Base-by-base conservation (phyloP, 2,113 vertebrate genomes). In the Oostethus manadensis region DNA sequence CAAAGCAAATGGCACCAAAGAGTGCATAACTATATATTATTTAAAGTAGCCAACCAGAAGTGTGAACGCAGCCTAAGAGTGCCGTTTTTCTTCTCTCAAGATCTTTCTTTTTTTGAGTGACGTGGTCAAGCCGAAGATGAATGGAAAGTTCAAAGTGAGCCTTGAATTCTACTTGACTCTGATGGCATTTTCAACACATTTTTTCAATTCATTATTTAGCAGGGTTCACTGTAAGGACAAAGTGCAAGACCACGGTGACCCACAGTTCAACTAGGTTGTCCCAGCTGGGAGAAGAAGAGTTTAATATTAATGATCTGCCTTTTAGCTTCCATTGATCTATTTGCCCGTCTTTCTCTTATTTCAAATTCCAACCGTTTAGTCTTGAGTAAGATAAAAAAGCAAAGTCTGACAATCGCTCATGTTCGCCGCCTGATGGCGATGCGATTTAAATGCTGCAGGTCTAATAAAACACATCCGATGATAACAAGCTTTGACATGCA, bases 171-270 rank as follows among this genome's bases (percentile, higher is more conserved):
- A 16, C 48, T 9, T 20, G 60, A 64, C 55, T 71, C 53, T 66
- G 15, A 66, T 56, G 68, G 45, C 20, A 8, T 51, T 64, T 33
- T 71, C 15, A 58, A 58, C 58, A 63, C 44, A 54, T 58, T 66
- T 70, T 38, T 62, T 20, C 7, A 35, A 38, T 66, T 16, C 77
- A 73, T 76, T 72, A 84, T 84, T 82, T 56, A 83, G 53, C 62
- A 50, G 62, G 71, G 65, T 65, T 64, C 60, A 70, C 20, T 51
- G 29, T 59, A 40, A 21, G 60, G 56, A 60, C 66, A 75, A 71
- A 81, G 80, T 64, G 68, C 71, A 75, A 55, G 15, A 70, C 73
- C 78, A 58, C 16, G 2, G 59, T 33, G 78, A 59, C 56, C 64
- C 57, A 64, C 53, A 79, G 78, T 73, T 83, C 76, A 73, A 23